Conservation (phyloP, 64 coral and sea anemone species). For the Montipora sp. region DNA sequence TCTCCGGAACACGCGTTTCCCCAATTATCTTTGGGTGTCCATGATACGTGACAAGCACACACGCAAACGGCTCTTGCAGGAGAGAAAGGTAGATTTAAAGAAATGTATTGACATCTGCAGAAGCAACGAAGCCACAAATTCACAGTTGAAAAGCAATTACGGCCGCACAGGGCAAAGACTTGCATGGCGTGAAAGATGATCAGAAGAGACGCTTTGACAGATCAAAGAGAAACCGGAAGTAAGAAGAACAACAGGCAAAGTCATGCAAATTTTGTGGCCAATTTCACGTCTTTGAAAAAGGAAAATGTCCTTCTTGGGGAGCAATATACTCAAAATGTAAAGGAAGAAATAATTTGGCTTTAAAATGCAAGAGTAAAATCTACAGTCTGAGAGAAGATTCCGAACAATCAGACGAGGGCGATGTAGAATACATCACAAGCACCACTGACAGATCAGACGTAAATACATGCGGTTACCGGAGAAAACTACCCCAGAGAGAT, state of each 20-base stretch:
- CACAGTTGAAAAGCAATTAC: conserved; percentile 37
- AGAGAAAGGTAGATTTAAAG: conserved; percentile 18
- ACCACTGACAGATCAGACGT: not conserved
- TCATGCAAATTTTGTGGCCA: conserved; percentile 18
- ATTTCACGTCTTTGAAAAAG: conserved; percentile 3
- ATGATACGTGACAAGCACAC: conserved; percentile 20
- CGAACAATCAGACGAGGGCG: not conserved
- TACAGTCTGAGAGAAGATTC: not conserved
- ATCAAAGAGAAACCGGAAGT: not conserved
- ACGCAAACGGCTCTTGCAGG: conserved; percentile 37
- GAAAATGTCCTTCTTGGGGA: conserved; percentile 22
- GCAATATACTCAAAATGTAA: conserved; percentile 16
- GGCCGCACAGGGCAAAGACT: not conserved
- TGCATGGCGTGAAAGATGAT: not conserved
- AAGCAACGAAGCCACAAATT: conserved; percentile 36
- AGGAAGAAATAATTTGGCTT: conserved; percentile 29
- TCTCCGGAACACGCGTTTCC: too few species aligned
- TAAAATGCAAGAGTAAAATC: not conserved
- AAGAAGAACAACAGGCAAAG: not conserved
- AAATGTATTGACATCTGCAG: conserved; percentile 37
- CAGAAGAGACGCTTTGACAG: not conserved
- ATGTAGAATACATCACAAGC: conserved; percentile 20
- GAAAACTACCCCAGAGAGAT: conserved; percentile 5
- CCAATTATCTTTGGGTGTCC: too few species aligned
- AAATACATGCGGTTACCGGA: not conserved